Conservation (phyloP, 2,797 vertebrate genomes). For the Todus mexicanus region DNA sequence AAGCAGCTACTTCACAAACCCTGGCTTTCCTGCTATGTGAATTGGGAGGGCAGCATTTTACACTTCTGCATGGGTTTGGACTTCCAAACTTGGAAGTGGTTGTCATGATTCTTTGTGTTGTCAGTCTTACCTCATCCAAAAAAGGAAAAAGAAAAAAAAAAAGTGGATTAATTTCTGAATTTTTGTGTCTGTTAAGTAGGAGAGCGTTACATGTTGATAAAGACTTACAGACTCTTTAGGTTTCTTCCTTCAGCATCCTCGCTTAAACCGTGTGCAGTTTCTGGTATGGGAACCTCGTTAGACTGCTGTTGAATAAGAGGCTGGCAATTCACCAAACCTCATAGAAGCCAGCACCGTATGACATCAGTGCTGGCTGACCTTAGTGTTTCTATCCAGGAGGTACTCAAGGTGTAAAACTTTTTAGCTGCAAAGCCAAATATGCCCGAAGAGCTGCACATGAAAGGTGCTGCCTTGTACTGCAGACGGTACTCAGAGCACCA, state of each 20-base stretch:
- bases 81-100: neutral
- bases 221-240: neutral
- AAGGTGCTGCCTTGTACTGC: neutral
- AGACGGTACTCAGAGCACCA: neutral
- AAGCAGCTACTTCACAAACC: neutral
- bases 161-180: neutral
- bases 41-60: neutral
- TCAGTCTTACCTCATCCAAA: neutral
- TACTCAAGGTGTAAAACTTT: neutral
- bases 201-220: neutral
- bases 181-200: neutral
- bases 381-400: neutral
- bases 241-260: neutral
- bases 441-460: neutral
- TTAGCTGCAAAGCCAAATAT: neutral
- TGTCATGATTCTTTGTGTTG: neutral
- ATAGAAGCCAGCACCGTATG: neutral
- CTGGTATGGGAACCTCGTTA: neutral
- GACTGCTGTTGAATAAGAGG: neutral
- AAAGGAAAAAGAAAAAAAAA: neutral
- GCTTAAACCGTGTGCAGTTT: neutral
- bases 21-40: neutral
- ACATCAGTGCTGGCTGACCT: neutral
- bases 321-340: neutral
- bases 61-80: neutral